Evolutionary conservation across 2,888 invertebrate genomes (phyloP).

Genomic region (Sclerodermus sp.): DNA sequence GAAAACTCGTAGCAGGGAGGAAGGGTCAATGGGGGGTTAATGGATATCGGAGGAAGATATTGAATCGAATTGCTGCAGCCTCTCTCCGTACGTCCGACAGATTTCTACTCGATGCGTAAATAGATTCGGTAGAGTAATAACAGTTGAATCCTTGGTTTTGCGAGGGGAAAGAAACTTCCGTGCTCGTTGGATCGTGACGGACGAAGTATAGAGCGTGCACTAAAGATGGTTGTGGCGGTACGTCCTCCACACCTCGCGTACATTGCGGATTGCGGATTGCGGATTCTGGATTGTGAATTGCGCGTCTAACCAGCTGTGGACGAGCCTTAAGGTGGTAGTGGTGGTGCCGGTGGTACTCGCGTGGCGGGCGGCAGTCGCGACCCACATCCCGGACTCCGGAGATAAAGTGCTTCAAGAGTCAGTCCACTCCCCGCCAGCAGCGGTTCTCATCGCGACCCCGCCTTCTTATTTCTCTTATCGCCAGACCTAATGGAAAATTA

Average conservation of each 20-base stretch:
- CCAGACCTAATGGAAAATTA: background rate
- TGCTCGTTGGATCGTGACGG: background rate
- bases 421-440: constrained; percentile 48
- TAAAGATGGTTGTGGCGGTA: background rate
- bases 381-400: constrained; percentile 55
- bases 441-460: constrained; percentile 53
- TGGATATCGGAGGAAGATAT: too few relatives aligned
- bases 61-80: too few relatives aligned
- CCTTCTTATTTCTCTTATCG: constrained; percentile 39
- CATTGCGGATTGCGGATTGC: too few relatives aligned
- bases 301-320: constrained; percentile 46
- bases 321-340: constrained; percentile 40
- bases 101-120: too few relatives aligned
- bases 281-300: too few relatives aligned
- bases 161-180: background rate
- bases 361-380: constrained; percentile 54
- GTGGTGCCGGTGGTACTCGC: constrained; percentile 38
- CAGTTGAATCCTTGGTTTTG: background rate
- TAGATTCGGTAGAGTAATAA: too few relatives aligned
- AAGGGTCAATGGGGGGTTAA: too few relatives aligned
- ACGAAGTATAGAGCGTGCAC: background rate
- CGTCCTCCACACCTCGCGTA: too few relatives aligned
- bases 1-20: too few relatives aligned
- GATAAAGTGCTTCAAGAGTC: constrained; percentile 51
- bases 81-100: too few relatives aligned